A percentile compares a stretch with the other conserved stretches of the same genome.
Conservation (phyloP, 2,797 vertebrate species). For the Rhinogobio ventralis region DNA sequence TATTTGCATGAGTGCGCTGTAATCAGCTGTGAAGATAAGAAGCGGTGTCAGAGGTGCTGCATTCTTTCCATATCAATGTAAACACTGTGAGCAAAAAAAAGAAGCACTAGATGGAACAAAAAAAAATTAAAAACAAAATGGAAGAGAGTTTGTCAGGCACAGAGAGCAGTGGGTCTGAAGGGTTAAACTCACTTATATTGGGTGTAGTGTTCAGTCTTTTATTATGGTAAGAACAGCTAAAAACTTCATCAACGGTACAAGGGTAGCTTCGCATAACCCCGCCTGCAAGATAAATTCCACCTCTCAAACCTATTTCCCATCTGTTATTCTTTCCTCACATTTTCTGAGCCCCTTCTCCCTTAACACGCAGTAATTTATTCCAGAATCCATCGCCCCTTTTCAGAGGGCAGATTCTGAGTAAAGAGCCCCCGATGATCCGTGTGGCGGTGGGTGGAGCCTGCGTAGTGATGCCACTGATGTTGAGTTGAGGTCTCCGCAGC, state of each 20-base stretch:
- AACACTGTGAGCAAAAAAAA: constrained; percentile 34
- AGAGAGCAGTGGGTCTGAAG: constrained; percentile 27
- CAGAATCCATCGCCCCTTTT: constrained; percentile 47
- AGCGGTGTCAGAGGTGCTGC: constrained; percentile 38
- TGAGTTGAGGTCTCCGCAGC: constrained; percentile 93
- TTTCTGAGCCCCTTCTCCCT: constrained; percentile 20
- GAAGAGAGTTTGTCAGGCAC: constrained; percentile 42
- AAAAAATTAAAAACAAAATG: constrained; percentile 10
- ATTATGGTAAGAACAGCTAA: constrained; percentile 19
- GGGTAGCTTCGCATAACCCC: constrained; percentile 2
- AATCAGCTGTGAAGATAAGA: constrained; percentile 62
- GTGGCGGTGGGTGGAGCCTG: constrained; percentile 79
- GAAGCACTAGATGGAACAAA: constrained; percentile 18
- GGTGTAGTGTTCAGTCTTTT: constrained; percentile 7
- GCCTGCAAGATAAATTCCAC: constrained; percentile 15
- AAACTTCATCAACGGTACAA: not conserved
- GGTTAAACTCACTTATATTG: not conserved
- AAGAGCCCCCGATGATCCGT: constrained; percentile 85
- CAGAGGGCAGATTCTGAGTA: constrained; percentile 87
- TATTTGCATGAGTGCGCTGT: constrained; percentile 36
- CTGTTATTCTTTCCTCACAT: constrained; percentile 34
- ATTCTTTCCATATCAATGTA: constrained; percentile 32
- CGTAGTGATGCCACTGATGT: constrained; percentile 83
- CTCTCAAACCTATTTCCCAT: constrained; percentile 1
- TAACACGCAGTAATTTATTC: not conserved